A percentile compares a stretch with the other conserved stretches of the same genome.
Evolutionary conservation across 2,888 invertebrate species (phyloP).

Genomic region (Halocaridina rubra): DNA sequence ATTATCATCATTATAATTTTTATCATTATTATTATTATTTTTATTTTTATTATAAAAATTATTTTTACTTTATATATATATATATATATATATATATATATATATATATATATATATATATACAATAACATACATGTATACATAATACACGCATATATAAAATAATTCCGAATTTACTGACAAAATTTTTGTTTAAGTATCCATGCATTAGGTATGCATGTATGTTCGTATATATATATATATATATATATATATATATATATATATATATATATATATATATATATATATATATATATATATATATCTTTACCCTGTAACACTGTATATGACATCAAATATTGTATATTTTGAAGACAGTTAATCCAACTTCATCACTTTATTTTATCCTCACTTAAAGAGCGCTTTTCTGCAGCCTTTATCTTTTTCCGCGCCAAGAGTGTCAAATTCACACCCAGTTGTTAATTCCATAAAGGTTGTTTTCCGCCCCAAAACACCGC

Average conservation of each 20-base stretch:
- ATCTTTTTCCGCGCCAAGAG: background rate
- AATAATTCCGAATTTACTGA: too few relatives aligned
- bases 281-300: background rate
- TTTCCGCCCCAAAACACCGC: background rate
- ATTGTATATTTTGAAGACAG: too few relatives aligned
- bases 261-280: background rate
- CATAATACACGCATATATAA: background rate
- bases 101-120: background rate
- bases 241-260: background rate
- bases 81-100: background rate
- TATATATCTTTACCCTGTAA: too few relatives aligned
- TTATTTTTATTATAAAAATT: background rate
- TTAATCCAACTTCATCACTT: too few relatives aligned
- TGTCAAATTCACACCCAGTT: background rate
- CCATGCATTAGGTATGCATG: background rate
- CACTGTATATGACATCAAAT: too few relatives aligned
- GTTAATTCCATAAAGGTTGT: background rate
- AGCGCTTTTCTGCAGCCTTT: too few relatives aligned
- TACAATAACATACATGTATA: background rate
- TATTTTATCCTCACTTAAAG: too few relatives aligned
- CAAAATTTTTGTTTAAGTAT: background rate
- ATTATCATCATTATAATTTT: too few relatives aligned
- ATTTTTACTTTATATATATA: background rate
- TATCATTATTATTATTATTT: background rate
- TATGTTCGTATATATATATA: background rate